Conservation (phyloP, 2,797 vertebrate genomes). For the Lemur catta region DNA sequence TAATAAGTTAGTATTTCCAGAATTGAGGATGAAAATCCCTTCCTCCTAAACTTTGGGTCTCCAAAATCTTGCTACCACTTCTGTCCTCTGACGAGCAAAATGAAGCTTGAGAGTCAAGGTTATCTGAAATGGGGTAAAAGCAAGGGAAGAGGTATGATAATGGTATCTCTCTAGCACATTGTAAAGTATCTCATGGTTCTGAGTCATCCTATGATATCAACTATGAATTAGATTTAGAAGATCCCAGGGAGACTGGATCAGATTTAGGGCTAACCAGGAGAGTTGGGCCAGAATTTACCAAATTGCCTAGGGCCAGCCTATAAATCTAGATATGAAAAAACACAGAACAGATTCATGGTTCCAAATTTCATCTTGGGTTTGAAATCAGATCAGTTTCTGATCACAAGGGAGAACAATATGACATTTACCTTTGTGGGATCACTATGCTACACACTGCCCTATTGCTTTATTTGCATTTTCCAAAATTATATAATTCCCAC, state of each 20-base stretch:
- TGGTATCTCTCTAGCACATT: neutral
- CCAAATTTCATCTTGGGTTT: slow-evolving; percentile 44
- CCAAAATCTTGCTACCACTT: neutral
- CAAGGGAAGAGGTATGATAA: neutral
- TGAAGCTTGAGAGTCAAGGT: neutral
- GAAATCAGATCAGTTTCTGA: slow-evolving; percentile 24
- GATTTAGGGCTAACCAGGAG: neutral
- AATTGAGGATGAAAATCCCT: neutral
- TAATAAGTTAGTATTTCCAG: neutral
- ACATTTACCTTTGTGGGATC: neutral
- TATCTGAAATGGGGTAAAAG: neutral
- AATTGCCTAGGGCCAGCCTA: neutral
- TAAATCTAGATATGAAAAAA: slow-evolving; percentile 15
- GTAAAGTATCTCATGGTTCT: neutral
- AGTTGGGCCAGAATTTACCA: neutral
- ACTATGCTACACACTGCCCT: neutral
- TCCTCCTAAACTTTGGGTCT: neutral
- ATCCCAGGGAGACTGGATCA: neutral
- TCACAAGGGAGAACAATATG: neutral
- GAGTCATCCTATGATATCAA: neutral
- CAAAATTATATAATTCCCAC: slow-evolving; percentile 57
- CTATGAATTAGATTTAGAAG: neutral
- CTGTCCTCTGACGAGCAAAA: neutral
- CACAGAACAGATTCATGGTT: neutral
- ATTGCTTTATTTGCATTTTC: slow-evolving; percentile 23